These are phyloP conservation scores for Notechis scutatus DNA, from an alignment of 2,113 vertebrate genomes.

Conservation along the genomic window DNA sequence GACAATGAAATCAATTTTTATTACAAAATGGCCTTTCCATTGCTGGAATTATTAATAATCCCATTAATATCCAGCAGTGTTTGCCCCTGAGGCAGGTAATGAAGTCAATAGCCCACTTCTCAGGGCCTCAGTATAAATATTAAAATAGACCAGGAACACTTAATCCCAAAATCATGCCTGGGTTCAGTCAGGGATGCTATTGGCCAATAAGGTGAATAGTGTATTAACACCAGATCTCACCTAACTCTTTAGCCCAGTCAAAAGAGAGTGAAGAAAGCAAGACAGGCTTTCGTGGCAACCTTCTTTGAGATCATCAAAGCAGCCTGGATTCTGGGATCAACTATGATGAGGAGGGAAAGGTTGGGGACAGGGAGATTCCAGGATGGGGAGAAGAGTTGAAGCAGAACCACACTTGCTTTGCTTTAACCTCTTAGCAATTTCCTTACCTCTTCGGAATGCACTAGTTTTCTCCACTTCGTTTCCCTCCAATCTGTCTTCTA, in stretches of 20 bases:
- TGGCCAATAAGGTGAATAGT: not conserved
- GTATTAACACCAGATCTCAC: not conserved
- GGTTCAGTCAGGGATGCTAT: not conserved
- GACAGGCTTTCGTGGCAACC: not conserved
- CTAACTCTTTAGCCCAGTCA: not conserved
- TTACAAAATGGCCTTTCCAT: not conserved
- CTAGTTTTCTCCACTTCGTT: conserved; percentile 62
- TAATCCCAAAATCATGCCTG: not conserved
- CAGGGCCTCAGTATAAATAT: not conserved
- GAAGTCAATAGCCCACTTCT: not conserved
- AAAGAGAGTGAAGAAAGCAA: not conserved
- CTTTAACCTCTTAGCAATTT: conserved; percentile 63
- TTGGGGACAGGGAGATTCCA: no score
- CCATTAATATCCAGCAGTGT: not conserved
- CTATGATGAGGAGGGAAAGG: not conserved
- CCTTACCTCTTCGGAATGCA: conserved; percentile 64
- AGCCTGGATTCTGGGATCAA: not conserved
- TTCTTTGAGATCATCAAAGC: not conserved
- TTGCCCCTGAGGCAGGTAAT: not conserved
- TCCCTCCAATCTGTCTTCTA: conserved; percentile 65
- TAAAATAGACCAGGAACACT: not conserved
- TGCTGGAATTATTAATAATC: not conserved
- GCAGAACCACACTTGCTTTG: conserved; percentile 11
- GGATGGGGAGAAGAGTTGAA: not conserved
- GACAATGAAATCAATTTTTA: not conserved